Conservation (phyloP, 2,888 invertebrate species). For the Monoplex corrugatus region DNA sequence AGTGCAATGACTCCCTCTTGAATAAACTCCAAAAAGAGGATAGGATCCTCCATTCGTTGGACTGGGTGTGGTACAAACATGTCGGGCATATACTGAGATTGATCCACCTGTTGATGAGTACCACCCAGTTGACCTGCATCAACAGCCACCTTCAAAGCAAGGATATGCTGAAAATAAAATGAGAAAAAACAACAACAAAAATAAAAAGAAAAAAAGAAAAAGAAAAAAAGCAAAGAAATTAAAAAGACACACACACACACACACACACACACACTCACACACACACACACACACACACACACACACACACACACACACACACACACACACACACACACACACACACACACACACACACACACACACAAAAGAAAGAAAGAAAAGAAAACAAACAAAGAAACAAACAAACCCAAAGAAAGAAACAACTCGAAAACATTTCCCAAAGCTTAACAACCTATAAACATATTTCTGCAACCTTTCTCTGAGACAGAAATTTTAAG, state of each 20-base stretch:
- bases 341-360: constrained; percentile 30
- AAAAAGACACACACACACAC: neutral
- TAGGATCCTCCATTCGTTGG: too few species aligned
- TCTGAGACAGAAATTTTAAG: neutral
- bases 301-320: constrained; percentile 18
- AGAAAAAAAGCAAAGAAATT: neutral
- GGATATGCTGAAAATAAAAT: neutral
- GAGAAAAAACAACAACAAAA: neutral
- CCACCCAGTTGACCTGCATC: too few species aligned
- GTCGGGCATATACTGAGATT: too few species aligned
- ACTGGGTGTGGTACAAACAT: too few species aligned
- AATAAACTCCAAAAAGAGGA: too few species aligned
- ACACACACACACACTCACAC: neutral
- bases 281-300: neutral
- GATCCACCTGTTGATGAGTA: too few species aligned
- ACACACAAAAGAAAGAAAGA: neutral
- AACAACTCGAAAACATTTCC: neutral
- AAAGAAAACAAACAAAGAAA: too few species aligned
- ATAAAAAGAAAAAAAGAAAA: neutral
- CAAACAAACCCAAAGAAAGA: too few species aligned
- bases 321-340: constrained; percentile 36
- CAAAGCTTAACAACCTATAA: neutral
- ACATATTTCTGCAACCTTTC: neutral
- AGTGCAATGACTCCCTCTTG: too few species aligned
- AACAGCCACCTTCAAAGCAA: too few species aligned